Percentiles rank a stretch among this genome's conserved stretches.
Evolutionary conservation across 2,113 vertebrate genomes (phyloP).

Genomic region (Muscicapa adusta): DNA sequence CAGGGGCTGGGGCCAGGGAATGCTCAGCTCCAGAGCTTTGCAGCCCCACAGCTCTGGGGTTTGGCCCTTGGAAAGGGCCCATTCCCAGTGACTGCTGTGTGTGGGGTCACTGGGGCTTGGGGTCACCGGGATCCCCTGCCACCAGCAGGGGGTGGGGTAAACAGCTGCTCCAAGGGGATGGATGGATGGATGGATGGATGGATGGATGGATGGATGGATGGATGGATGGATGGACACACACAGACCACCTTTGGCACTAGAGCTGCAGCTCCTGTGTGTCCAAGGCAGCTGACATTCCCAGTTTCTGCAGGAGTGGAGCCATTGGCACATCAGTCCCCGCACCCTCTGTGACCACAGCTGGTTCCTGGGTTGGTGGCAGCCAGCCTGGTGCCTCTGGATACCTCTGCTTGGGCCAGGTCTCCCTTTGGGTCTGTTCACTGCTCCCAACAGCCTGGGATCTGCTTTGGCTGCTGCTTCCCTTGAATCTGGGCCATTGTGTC

Average conservation of each 20-base stretch:
- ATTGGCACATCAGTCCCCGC: fast-evolving
- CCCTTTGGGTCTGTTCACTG: background rate
- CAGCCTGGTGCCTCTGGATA: background rate
- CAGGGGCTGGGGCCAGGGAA: background rate
- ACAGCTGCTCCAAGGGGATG: background rate
- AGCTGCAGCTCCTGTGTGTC: background rate
- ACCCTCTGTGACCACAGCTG: background rate
- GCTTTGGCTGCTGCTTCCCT: background rate
- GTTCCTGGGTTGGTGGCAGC: too few species aligned
- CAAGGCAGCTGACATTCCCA: background rate
- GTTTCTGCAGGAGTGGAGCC: background rate
- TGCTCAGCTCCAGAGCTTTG: background rate
- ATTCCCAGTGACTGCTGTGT: fast-evolving
- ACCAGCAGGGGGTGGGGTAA: background rate
- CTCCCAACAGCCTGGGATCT: background rate
- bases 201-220: background rate
- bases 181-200: background rate
- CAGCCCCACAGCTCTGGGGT: background rate
- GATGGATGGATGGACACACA: background rate
- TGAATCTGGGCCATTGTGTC: background rate
- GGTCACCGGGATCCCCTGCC: background rate
- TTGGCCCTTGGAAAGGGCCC: background rate
- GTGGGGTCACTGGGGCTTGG: background rate
- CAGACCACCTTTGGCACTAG: background rate
- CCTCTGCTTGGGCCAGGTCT: background rate